Conservation (phyloP, 2,888 invertebrate species). For the Metopia argyrocephala region DNA sequence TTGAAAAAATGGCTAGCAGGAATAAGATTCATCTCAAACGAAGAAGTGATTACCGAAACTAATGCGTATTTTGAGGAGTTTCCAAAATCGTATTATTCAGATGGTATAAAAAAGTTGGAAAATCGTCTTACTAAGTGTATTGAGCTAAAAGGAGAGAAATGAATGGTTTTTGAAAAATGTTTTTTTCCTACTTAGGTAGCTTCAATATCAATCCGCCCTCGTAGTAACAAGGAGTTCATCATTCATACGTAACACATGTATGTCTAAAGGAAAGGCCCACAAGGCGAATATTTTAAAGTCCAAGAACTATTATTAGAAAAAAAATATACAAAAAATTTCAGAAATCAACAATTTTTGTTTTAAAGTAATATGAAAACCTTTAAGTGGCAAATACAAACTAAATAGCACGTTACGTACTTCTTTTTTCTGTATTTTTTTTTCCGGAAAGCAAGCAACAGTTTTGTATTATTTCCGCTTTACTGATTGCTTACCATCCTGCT, state of each 20-base stretch:
- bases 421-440: constrained; percentile 38
- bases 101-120: too few relatives aligned
- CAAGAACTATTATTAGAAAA: too few relatives aligned
- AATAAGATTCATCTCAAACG: too few relatives aligned
- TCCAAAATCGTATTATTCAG: too few relatives aligned
- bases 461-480: constrained; percentile 64
- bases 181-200: too few relatives aligned
- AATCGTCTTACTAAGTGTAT: too few relatives aligned
- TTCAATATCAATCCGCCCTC: not conserved
- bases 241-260: too few relatives aligned
- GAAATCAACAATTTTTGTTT: constrained; percentile 33
- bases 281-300: not conserved
- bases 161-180: too few relatives aligned
- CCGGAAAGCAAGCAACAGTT: constrained; percentile 65
- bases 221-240: not conserved
- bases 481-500: constrained; percentile 63
- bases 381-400: constrained; percentile 47
- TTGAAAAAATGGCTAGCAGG: too few relatives aligned
- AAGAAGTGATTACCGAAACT: too few relatives aligned
- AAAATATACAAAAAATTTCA: constrained; percentile 12
- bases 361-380: constrained; percentile 39
- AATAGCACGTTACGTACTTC: constrained; percentile 62
- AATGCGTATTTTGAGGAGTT: too few relatives aligned
- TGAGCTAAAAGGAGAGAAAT: too few relatives aligned
- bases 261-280: not conserved